Evolutionary conservation across 1,140 invertebrate species (phyloP).

Genomic region (Leptinotarsa defecta): DNA sequence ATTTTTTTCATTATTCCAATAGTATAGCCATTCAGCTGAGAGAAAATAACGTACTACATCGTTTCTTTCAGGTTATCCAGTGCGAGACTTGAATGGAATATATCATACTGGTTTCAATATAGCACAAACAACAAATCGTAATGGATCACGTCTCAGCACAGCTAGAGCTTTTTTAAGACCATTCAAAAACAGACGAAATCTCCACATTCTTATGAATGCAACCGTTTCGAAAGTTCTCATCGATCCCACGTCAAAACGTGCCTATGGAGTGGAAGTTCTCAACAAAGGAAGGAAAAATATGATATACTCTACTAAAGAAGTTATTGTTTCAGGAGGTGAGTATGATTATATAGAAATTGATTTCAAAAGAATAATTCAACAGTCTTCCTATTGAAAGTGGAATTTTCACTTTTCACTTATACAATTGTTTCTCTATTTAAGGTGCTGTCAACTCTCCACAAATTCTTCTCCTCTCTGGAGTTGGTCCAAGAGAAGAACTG

Average conservation of each 20-base stretch:
- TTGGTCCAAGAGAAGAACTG: slow-evolving; percentile 78
- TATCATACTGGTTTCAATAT: slow-evolving; percentile 80
- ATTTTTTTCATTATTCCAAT: no score
- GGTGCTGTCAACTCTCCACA: slow-evolving; percentile 82
- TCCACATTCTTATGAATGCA: slow-evolving; percentile 78
- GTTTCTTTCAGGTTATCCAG: slow-evolving; percentile 68
- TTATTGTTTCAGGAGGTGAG: slow-evolving; percentile 66
- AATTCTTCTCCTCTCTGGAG: slow-evolving; percentile 80
- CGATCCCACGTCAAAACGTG: slow-evolving; percentile 68
- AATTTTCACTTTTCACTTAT: neutral
- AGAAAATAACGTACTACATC: neutral
- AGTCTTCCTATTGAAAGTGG: no score
- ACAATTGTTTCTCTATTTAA: slow-evolving; percentile 52
- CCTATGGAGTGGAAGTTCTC: slow-evolving; percentile 71
- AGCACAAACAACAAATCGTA: slow-evolving; percentile 84
- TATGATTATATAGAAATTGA: no score
- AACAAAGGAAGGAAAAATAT: slow-evolving; percentile 63
- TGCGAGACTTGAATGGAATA: slow-evolving; percentile 83
- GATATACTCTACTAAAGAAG: slow-evolving; percentile 68
- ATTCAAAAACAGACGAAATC: slow-evolving; percentile 71
- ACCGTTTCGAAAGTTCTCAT: slow-evolving; percentile 75
- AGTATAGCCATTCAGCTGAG: no score
- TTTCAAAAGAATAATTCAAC: no score
- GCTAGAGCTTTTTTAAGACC: slow-evolving; percentile 83
- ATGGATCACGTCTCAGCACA: slow-evolving; percentile 83